Base-by-base conservation (phyloP, 2,113 vertebrate species). In the Neomonachus schauinslandi region DNA sequence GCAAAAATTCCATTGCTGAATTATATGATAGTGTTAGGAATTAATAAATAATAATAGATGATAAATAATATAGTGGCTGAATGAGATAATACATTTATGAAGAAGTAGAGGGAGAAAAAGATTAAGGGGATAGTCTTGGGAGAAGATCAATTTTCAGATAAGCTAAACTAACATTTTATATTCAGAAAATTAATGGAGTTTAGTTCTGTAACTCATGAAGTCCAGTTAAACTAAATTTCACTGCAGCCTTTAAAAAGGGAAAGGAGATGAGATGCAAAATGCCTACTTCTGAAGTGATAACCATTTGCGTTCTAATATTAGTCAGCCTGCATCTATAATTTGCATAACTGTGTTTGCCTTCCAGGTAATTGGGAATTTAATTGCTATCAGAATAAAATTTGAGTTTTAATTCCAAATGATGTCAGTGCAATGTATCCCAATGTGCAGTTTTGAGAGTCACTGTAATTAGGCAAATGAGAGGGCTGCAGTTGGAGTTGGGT, bases 91-190 rank as follows among this genome's bases (percentile, higher is more conserved):
- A 4, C 74, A 97, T 96, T 95, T 83, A 98, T 96, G 72, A 94
- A 97, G 71, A 91, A 97, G 63, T 82, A 91, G 85, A 92, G 46
- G 53, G 59, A 95, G 94, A 97, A 97, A 97, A 79, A 76, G 96
- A 98, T 77, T 96, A 42, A 97, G 84, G 94, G 31, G 88, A 87
- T 96, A 98, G 93, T 96, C 87, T 94, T 98, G 92, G 91, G 92
- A 95, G 96, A 97, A 98, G 98, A 94, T n/a, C 98, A 97, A 97
- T 83, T 97, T 97, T 96, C 87, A 92, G 97, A 98, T 97, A 94
- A 98, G 57, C 94, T 98, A 97, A 98, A 98, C 98, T 98, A 98
- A 98, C 63, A 93, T 97, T 98, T 98, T 98, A 96, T 97, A 98
- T 97, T 96, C 71, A 97, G 95, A 98, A 97, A 98, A 98, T 98